Base-by-base conservation (phyloP, 2,888 invertebrate genomes). In the Fabriciana adippe region DNA sequence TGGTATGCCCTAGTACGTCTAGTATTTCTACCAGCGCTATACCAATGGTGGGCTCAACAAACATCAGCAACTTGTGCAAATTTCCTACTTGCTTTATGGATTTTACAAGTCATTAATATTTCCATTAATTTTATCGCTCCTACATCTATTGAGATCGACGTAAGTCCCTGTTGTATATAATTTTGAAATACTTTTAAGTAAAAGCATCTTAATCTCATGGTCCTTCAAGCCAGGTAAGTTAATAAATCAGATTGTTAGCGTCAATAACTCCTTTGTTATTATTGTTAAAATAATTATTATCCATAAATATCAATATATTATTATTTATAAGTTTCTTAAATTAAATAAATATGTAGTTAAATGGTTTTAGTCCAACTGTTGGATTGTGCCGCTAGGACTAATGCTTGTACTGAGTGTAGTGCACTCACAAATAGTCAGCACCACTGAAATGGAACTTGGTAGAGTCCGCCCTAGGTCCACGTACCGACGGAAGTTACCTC, bases 11-110 rank as follows among this genome's bases (percentile, higher is more conserved):
- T 97, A 63, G 93, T 96, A 70, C 94, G 98, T 64, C 95, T 97
- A 59, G 81, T 98, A 65, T 94, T 99, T 81, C 93, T 99, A 67
- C 99, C 99, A 4, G 93, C 96, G 18, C 96, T 97, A 81, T 95
- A 95, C 81, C 95, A 94, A 84, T 99, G 98, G 98, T 99, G 97
- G 97, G 95, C 95, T 50, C 95, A 96, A 79, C 98, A 98, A 89
- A 98, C 98, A 6, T 97, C 97, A 8, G 90, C 94, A 6, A 93
- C 94, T 71, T 95, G 97, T 74, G 97, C 96, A 81, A 89, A 93
- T 68, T 93, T 97, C 75, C 94, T 98, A 66, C 89, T 97, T 35
- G 88, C 94, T n/a, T 88, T 98, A 41, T 98, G 98, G 92, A 78
- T 95, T 61, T 91, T 97, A 74, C 97, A 98, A 90, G 81, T 95